phyloP scores from a whole-genome alignment of 37 sponge, comb jelly and placozoan genomes.

The Lycopodina hypogea region DNA sequence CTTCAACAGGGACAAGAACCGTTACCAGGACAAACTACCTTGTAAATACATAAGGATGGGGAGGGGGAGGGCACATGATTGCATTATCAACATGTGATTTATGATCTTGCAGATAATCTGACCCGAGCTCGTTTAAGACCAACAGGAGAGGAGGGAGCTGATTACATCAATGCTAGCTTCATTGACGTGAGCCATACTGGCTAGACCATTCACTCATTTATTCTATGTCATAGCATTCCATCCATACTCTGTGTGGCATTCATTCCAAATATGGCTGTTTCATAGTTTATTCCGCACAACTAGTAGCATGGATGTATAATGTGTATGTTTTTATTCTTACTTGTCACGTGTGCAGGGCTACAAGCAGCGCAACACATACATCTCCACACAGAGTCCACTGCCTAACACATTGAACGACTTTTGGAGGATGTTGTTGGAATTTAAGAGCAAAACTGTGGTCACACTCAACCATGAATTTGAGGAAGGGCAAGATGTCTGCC shows the following conservation, averaged over 20 bases:
- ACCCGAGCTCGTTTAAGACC: constrained; percentile 49
- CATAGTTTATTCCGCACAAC: too few species aligned
- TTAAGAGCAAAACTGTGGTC: constrained; percentile 45
- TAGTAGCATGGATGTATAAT: neutral
- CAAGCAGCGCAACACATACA: constrained; percentile 72
- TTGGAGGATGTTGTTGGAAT: constrained; percentile 65
- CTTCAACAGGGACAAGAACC: constrained; percentile 62
- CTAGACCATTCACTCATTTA: too few species aligned
- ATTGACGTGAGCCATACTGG: constrained; percentile 51
- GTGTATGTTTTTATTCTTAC: neutral
- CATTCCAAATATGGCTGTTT: neutral
- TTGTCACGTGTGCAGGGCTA: constrained; percentile 40
- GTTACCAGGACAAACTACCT: constrained; percentile 43
- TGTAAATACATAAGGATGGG: constrained; percentile 12
- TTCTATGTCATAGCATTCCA: neutral
- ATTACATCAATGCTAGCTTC: constrained; percentile 76
- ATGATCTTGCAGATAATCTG: constrained; percentile 25
- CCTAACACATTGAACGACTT: constrained; percentile 46
- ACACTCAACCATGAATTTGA: constrained; percentile 42
- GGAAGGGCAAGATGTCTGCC: constrained; percentile 39
- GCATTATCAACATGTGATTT: neutral
- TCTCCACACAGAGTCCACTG: constrained; percentile 63
- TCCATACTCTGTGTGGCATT: neutral
- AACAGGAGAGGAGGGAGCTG: constrained; percentile 52
- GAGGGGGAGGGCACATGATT: neutral